Evolutionary conservation across 2,888 invertebrate genomes (phyloP), one percentile per base, ranked within the genome.

Genomic region (Mesorhabditis belari): DNA sequence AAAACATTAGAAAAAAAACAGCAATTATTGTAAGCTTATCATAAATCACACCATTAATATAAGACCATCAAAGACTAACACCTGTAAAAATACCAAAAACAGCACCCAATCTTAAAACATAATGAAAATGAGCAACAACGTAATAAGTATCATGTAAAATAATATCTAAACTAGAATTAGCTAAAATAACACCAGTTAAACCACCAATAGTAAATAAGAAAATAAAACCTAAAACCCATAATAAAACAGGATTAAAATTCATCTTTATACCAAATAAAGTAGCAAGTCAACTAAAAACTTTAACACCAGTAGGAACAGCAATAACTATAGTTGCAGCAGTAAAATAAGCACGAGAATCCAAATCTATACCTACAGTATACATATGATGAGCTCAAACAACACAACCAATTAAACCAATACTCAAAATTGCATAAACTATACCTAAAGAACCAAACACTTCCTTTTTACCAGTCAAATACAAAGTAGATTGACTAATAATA

Each of bases 311-410:
- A 0, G 90, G 89, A 0, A 90, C 86, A 0, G 89, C 89, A 88
- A 90, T 90, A 86, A 90, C 88, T 87, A 89, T 89, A 21, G 89
- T 90, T 0, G 89, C 89, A 53, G 89, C 87, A 0, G 89, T 90
- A 82, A 90, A 90, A 81, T 90, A 90, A 24, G 89, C 89, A 82
- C 89, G 88, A 0, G 88, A 89, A 83, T 90, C 89, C 63, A 89
- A 87, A 83, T 90, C 89, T 86, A 90, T 87, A 0, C 90, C 89
- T 35, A 90, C 87, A 2, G 89, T 89, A 83, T 90, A 90, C 86
- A 90, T 90, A 81, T 90, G 89, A 81, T 90, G 90, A 9, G 89
- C 88, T 86, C 89, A 89, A 0, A 90, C 89, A 83, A 90, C 86
- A 86, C 90, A 90, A 71, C 89, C 89, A 85, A 90, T 82, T 79